Base-by-base conservation (phyloP, 92 coral and sea anemone genomes). In the Palythoa heliodiscus region DNA sequence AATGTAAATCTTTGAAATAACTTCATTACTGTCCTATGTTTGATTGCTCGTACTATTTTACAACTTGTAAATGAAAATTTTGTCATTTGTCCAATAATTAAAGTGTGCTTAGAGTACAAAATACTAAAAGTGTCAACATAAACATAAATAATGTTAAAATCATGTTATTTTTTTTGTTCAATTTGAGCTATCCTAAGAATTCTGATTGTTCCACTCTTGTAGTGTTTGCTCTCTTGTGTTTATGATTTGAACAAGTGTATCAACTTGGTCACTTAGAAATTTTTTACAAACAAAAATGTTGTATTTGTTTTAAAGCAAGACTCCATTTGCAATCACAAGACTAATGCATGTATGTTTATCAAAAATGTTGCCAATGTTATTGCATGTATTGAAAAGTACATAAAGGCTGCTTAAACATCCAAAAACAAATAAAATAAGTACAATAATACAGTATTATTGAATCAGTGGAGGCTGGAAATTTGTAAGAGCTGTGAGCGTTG, bases 381-480 rank as follows among this genome's bases (percentile, higher is more conserved):
- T 58, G 64, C 64, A 58, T 58, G 64, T 58, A 58, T 58, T 58
- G 64, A 58, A 58, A 16, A 58, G 64, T 16, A 58, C 64, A 58
- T 22, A 58, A 58, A 58, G 64, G 22, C 16, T 58, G 64, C 64
- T 58, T 58, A 22, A 58, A 58, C 64, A 58, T 58, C 64, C 64
- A 58, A 16, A 58, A 58, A 58, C 64, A 58, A 58, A 58, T 58
- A 22, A n/a, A n/a, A 16, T 58, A 58, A 58, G 64, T 58, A 58
- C 16, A 58, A 58, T 58, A 58, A 58, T 22, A 58, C 64, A 58
- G 16, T 58, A 58, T 58, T 58, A 58, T 58, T 58, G 64, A 75
- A 88, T 87, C 54, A 87, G 86, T 66, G 93, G 87, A 50, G 87
- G 89, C 48, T 72, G 88, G 69, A 89, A 89, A 83, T 88, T 91